Conservation (phyloP, 2,888 invertebrate genomes). For the Netelia inedita region DNA sequence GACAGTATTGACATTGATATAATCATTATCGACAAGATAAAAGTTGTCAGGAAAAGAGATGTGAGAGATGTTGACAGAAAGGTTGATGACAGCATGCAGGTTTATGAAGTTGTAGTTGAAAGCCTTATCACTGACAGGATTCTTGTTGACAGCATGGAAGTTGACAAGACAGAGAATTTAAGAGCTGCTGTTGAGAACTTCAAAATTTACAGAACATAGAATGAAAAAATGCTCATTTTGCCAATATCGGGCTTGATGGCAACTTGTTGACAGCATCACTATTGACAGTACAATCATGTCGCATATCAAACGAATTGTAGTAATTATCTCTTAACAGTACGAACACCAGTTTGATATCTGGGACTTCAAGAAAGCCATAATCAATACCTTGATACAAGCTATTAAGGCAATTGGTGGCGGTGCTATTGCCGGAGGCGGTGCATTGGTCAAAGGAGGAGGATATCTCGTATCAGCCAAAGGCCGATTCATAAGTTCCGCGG, state of each 20-base stretch:
- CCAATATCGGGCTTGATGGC: not conserved
- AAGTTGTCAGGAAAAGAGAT: not conserved
- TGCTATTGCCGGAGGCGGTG: slow-evolving; percentile 94
- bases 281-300: not conserved
- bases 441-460: slow-evolving; percentile 94
- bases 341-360: slow-evolving; percentile 88
- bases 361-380: slow-evolving; percentile 93
- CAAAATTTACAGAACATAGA: too few species aligned
- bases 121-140: not conserved
- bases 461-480: slow-evolving; percentile 89
- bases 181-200: too few species aligned
- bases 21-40: not conserved
- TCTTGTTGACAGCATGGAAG: not conserved
- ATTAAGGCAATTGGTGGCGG: slow-evolving; percentile 95
- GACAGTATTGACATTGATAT: not conserved
- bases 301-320: not conserved
- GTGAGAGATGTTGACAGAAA: not conserved
- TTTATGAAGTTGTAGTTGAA: not conserved
- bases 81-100: not conserved
- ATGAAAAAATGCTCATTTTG: not conserved
- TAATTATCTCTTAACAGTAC: slow-evolving; percentile 70
- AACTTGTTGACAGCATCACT: not conserved
- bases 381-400: slow-evolving; percentile 94
- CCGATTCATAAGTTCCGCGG: slow-evolving; percentile 90
- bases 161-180: not conserved